Base-by-base conservation (phyloP, 1,140 invertebrate species). In the Euwallacea similis region DNA sequence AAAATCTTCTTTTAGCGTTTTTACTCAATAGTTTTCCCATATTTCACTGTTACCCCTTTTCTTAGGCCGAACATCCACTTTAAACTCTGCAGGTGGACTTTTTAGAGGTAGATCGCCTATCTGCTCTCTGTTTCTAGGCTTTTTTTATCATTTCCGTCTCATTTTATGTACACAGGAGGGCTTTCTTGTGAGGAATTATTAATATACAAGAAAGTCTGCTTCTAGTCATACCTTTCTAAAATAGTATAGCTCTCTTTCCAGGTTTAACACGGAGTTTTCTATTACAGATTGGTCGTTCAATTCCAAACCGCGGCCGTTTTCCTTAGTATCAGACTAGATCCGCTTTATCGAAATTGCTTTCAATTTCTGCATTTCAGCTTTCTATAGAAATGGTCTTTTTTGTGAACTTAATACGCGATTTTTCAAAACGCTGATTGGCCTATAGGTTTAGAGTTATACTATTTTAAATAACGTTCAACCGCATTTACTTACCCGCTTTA, bases 251-350 rank as follows among this genome's bases (percentile, higher is more conserved):
- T 7, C 10, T 63, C 21, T 54, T 63, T 55, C 10, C 60, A 69
- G 58, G 59, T 4, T 44, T 42, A 62, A 41, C 46, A 13, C 16
- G n/a, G 16, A 56, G 84, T 84, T 82, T 83, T 81, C 82, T 84
- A 84, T 87, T 88, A 84, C 87, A 88, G 86, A 86, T 82, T 84
- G 83, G 82, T 85, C 86, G 80, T 88, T 87, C 84, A 88, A 88
- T 83, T 81, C 85, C 74, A 86, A 87, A 83, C 87, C 86, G 72
- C 81, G 85, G 82, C 87, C 87, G 62, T 88, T 88, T 80, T 87
- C 86, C 83, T 82, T 87, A 77, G 82, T 83, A 77, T 80, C 84
- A 78, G 82, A 85, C 81, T 86, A 83, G 85, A 66, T 70, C 43
- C 15, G 21, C 21, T 33, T 33, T 33, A 33, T 33, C 21, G 21